Base-by-base conservation (phyloP, 1,140 invertebrate species). In the Cydia fagiglandana region DNA sequence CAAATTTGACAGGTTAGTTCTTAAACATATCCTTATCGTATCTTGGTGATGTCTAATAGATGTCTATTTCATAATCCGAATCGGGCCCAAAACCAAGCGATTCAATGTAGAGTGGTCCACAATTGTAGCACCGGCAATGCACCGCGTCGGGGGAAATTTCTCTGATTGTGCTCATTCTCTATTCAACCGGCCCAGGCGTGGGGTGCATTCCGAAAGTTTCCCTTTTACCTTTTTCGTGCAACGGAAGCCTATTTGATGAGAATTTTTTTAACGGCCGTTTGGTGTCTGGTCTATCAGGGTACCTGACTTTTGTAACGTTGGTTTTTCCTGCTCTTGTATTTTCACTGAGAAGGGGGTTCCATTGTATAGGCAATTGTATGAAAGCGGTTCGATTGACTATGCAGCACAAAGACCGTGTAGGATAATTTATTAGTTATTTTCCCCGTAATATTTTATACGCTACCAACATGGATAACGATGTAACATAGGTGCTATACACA, bases 131-230 rank as follows among this genome's bases (percentile, higher is more conserved):
- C 20, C 61, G 73, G 24, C 73, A 12, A 73, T 73, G 30, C 74
- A 75, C 70, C 77, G 78, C 77, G 84, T 41, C 86, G 17, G 66
- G 88, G 88, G 88, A 90, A 90, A 90, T 89, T 82, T 84, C 81
- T 83, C 81, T 88, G 87, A 91, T 91, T 89, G 89, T 83, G 82
- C 84, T 83, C 84, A 83, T 88, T 86, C 83, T 76, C 79, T 80
- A 86, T 86, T 83, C 83, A 79, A 79, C 76, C 81, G 79, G 73
- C 66, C 80, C 77, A 74, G 77, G 75, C 76, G 79, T 73, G 81
- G 79, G 80, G 81, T 84, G 86, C 84, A 87, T 86, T 87, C 78
- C 81, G 76, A 78, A 70, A 70, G n/a, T 68, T 68, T 34, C 30
- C 15, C 66, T 70, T 70, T 41, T 38, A n/a, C 38, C 5, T 70